Conservation (phyloP, 2,113 vertebrate species). For the Xyrauchen texanus region DNA sequence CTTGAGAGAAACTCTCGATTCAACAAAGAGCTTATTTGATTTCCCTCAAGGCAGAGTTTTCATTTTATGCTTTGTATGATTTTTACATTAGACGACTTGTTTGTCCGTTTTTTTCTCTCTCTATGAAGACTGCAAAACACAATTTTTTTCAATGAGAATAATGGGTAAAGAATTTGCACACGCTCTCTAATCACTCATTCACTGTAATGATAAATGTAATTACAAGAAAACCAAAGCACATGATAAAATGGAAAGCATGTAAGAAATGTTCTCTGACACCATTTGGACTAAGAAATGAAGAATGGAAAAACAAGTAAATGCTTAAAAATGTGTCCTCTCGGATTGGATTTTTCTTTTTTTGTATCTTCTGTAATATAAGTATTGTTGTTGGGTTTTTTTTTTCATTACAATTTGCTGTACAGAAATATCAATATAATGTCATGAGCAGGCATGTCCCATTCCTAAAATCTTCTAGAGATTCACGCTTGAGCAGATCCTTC, state of each 20-base stretch:
- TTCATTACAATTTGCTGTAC: conserved; percentile 72
- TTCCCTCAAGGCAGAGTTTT: conserved; percentile 50
- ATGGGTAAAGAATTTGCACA: no score
- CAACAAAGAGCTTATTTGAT: conserved; percentile 47
- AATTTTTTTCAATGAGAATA: no score
- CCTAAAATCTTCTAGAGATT: background rate
- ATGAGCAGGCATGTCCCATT: conserved; percentile 24
- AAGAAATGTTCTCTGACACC: no score
- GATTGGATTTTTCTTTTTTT: conserved; percentile 36
- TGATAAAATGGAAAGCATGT: no score
- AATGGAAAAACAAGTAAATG: background rate
- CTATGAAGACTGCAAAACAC: no score
- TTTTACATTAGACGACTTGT: conserved; percentile 45
- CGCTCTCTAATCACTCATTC: no score
- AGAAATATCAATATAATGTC: conserved; percentile 50
- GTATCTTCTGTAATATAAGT: conserved; percentile 51
- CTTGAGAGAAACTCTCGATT: conserved; percentile 28
- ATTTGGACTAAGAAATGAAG: conserved; percentile 48
- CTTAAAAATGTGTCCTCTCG: conserved; percentile 30
- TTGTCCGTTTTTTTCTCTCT: background rate
- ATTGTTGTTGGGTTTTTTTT: background rate
- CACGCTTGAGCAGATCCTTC: background rate
- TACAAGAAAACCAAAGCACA: no score
- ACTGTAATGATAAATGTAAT: no score
- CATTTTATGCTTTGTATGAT: conserved; percentile 43